These are phyloP conservation scores for Meteorus cinctellus DNA, from an alignment of 2,888 invertebrate genomes.

Conservation along the genomic window DNA sequence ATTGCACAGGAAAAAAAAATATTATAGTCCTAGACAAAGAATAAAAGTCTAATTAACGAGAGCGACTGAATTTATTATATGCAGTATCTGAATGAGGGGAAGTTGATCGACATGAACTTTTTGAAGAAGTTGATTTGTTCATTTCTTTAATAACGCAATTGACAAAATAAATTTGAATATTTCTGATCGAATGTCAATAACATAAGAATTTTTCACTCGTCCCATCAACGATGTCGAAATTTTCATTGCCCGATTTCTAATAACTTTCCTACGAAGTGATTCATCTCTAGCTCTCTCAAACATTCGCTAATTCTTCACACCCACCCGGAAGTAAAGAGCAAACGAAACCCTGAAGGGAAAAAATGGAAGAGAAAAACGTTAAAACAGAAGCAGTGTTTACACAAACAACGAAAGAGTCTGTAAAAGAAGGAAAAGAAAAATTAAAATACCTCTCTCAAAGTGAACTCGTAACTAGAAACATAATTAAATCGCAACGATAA, in stretches of 20 bases:
- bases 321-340: no score
- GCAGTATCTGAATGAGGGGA: not conserved
- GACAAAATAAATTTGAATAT: no score
- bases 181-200: no score
- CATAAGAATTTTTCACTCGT: no score
- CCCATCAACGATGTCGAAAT: no score
- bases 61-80: constrained; percentile 33
- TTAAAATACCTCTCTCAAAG: constrained; percentile 67
- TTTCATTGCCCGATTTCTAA: no score
- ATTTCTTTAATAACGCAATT: no score
- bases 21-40: constrained; percentile 1
- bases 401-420: constrained; percentile 23
- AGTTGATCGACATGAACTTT: not conserved
- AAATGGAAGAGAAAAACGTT: constrained; percentile 26
- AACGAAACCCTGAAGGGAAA: constrained; percentile 7
- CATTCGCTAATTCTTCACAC: no score
- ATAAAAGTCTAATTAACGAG: constrained; percentile 57
- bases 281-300: no score
- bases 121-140: not conserved
- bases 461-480: constrained; percentile 56
- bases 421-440: constrained; percentile 49
- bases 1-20: constrained; percentile 44
- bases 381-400: constrained; percentile 11
- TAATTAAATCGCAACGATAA: constrained; percentile 68
- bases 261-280: no score